phyloP scores from a whole-genome alignment of 2,797 vertebrate genomes.

The Lateolabrax maculatus region DNA sequence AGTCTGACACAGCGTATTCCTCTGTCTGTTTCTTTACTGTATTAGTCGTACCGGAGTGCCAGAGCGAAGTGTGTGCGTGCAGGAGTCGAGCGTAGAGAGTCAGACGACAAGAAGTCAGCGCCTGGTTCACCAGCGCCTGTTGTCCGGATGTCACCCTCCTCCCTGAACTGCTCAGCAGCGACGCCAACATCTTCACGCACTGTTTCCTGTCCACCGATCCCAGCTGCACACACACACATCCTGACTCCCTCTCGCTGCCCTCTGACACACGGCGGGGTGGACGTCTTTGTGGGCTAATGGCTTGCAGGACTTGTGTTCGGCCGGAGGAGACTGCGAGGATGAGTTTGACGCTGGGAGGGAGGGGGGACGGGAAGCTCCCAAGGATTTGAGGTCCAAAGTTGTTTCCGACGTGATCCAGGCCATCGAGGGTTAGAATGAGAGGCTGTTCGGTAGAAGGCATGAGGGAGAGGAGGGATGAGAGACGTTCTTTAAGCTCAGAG shows the following conservation, averaged over 20 bases:
- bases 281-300: conserved; percentile 62
- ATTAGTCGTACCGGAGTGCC: conserved; percentile 81
- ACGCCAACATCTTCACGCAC: conserved; percentile 76
- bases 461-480: conserved; percentile 75
- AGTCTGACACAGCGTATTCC: no score
- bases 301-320: conserved; percentile 60
- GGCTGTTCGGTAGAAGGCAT: conserved; percentile 71
- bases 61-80: conserved; percentile 76
- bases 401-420: conserved; percentile 79
- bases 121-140: conserved; percentile 85
- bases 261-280: not conserved
- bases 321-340: conserved; percentile 77
- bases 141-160: conserved; percentile 89
- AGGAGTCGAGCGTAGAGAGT: conserved; percentile 83
- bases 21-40: not conserved
- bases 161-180: conserved; percentile 72
- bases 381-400: conserved; percentile 54
- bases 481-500: conserved; percentile 69
- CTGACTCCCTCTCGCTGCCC: conserved; percentile 1
- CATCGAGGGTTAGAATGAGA: conserved; percentile 83
- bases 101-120: conserved; percentile 79
- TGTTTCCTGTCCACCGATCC: conserved; percentile 73
- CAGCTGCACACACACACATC: conserved; percentile 68
- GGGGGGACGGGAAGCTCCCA: conserved; percentile 76
- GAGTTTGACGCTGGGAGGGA: conserved; percentile 82